phyloP scores from a whole-genome alignment of 2,888 invertebrate genomes.

The Tenthredo distinguenda region DNA sequence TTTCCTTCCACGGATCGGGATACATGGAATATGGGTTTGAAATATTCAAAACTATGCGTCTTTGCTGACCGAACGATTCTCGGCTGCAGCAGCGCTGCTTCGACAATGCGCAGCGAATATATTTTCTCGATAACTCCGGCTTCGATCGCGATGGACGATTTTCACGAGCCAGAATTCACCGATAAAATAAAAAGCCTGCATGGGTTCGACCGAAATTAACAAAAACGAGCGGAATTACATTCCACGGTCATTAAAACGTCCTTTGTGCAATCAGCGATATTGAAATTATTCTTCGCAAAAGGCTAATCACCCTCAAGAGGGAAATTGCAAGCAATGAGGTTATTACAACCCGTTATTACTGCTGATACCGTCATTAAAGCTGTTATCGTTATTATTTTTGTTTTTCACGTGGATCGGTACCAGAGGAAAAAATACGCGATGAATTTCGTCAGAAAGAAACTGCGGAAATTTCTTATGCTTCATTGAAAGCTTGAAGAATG shows the following conservation, averaged over 20 bases:
- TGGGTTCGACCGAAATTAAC: background rate
- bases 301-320: conserved; percentile 29
- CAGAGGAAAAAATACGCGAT: background rate
- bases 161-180: background rate
- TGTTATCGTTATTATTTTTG: background rate
- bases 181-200: background rate
- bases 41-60: conserved; percentile 23
- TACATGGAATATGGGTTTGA: conserved; percentile 31
- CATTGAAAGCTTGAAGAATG: background rate
- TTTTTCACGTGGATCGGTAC: background rate
- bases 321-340: conserved; percentile 12
- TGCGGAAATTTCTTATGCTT: background rate
- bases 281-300: conserved; percentile 25
- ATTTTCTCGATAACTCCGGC: background rate
- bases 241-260: conserved; percentile 5
- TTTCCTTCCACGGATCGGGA: conserved; percentile 40
- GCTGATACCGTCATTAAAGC: background rate
- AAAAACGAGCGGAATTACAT: conserved; percentile 8
- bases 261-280: conserved; percentile 42
- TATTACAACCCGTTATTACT: conserved; percentile 13
- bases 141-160: background rate
- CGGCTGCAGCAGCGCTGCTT: background rate
- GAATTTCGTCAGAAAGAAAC: background rate
- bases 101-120: background rate
- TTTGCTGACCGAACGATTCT: background rate